Conservation (phyloP, 2,113 vertebrate species). For the Pteronura brasiliensis region DNA sequence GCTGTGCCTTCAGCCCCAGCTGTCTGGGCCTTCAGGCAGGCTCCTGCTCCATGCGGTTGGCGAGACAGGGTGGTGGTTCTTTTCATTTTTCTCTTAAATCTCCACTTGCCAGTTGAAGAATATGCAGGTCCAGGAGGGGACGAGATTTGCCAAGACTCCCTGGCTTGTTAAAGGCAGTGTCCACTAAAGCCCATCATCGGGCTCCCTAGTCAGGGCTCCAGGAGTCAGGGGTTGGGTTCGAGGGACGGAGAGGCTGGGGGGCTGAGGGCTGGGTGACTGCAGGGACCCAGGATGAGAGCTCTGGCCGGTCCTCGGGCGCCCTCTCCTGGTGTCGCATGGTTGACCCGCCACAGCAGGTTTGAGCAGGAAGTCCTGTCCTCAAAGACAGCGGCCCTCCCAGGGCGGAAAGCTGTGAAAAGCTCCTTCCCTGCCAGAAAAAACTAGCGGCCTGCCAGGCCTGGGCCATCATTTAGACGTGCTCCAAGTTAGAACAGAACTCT, state of each 20-base stretch:
- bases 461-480: not conserved
- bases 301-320: not conserved
- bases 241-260: not conserved
- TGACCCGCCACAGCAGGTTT: fast-evolving
- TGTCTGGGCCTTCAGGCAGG: not conserved
- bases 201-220: not conserved
- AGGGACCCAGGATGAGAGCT: not conserved
- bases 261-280: fast-evolving
- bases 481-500: not conserved
- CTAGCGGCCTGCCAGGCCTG: not conserved
- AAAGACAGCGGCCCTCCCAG: not conserved
- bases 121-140: not conserved
- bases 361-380: not conserved
- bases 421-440: not conserved
- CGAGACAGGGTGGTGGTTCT: not conserved
- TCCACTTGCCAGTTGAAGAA: not conserved
- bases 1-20: not conserved
- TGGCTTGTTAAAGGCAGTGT: not conserved
- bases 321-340: not conserved
- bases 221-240: not conserved
- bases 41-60: not conserved
- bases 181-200: not conserved
- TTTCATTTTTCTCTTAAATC: not conserved
- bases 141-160: not conserved
- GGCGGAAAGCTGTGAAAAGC: not conserved